These are phyloP conservation scores for Panopea generosa DNA, from an alignment of 2,888 invertebrate species.

Conservation along the genomic window DNA sequence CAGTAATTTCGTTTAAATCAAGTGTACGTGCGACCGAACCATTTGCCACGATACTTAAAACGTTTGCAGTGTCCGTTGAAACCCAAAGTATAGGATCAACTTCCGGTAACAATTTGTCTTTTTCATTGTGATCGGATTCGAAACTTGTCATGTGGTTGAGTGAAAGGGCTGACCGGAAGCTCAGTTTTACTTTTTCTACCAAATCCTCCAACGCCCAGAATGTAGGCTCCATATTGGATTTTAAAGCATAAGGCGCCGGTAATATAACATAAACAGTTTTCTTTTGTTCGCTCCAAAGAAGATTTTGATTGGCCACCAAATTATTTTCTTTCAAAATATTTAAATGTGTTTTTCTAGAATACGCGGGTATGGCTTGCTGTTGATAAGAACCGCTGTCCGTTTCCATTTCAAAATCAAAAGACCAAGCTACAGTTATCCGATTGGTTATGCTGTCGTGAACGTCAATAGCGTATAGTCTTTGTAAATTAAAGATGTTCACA, in stretches of 20 bases:
- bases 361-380: not conserved
- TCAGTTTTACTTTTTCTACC: not conserved
- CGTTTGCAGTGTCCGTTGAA: not conserved
- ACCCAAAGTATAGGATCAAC: not conserved
- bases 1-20: not conserved
- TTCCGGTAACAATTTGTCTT: not conserved
- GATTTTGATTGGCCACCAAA: not conserved
- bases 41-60: not conserved
- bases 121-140: not conserved
- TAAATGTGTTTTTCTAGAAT: not conserved
- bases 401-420: conserved; percentile 14
- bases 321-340: not conserved
- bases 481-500: not conserved
- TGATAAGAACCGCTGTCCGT: not conserved
- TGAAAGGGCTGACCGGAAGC: not conserved
- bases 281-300: not conserved
- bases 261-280: not conserved
- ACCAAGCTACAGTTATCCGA: conserved; percentile 21
- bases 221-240: not conserved
- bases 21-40: not conserved
- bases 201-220: not conserved
- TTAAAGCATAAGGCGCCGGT: not conserved
- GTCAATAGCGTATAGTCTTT: conserved; percentile 23
- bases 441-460: conserved; percentile 3
- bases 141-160: not conserved